Conservation (phyloP, 2,113 vertebrate species). For the human (Homo sapiens) region GRCh38 chr14:30907501-30908000, state of each 20-base stretch:
- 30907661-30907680: too few species aligned
- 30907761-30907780: background rate
- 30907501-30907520: background rate
- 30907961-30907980: slow-evolving; percentile 22
- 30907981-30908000: background rate
- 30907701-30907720: background rate
- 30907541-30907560: background rate
- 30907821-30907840: background rate
- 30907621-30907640: too few species aligned
- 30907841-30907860: background rate
- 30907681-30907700: too few species aligned
- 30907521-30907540: slow-evolving; percentile 10
- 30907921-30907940: background rate
- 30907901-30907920: background rate
- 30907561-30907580: background rate
- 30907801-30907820: background rate
- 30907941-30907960: background rate
- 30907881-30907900: background rate
- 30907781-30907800: background rate
- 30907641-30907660: too few species aligned
- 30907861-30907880: background rate
- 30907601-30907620: too few species aligned
- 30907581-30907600: background rate
- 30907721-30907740: background rate
- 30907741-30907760: slow-evolving; percentile 1